Base-by-base conservation (phyloP, 2,113 vertebrate species). In the Marmota monax region DNA sequence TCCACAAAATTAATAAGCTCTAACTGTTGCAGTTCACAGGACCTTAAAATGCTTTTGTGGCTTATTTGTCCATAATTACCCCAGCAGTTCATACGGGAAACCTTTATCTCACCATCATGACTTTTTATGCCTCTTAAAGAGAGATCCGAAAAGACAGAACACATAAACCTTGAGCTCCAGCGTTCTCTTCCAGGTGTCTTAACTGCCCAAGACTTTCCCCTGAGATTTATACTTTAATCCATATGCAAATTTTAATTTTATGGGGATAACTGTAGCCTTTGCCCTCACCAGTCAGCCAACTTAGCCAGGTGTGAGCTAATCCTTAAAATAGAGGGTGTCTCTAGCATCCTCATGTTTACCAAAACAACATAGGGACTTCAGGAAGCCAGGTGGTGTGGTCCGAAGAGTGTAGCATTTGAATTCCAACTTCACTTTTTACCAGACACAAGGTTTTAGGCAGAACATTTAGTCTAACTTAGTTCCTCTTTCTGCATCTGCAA, bases 1-100 rank as follows among this genome's bases (percentile, higher is more conserved):
- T 90, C 34, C 22, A 34, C 45, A 91, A 77, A 90, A 94, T 88
- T 95, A 92, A 92, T 51, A 85, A 82, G 22, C 25, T 48, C 34
- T 34, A 42, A n/a, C 27, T 88, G 73, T 70, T 45, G 14, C 0
- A 51, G n/a, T 34, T 4, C 1, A 42, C 61, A 67, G 70, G 32
- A 63, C 67, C 48, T 27, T 1, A 94, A 73, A 82, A 42, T 78
- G 56, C 48, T 78, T 65, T 27, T 85, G 80, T 73, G 82, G 39
- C 25, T 87, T 82, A 25, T 80, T 67, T 72, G 48, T 51, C 82
- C 83, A 20, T 45, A 51, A 65, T 88, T 70, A 63, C 69, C 67
- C 94, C 78, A 78, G 61, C 39, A 69, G 25, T 88, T 94, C 88
- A 74, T 17, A 56, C 13, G 14, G 17, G 84, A 89, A 77, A 65